Base-by-base conservation (phyloP, 1,140 invertebrate species). In the Drosophila leontia region DNA sequence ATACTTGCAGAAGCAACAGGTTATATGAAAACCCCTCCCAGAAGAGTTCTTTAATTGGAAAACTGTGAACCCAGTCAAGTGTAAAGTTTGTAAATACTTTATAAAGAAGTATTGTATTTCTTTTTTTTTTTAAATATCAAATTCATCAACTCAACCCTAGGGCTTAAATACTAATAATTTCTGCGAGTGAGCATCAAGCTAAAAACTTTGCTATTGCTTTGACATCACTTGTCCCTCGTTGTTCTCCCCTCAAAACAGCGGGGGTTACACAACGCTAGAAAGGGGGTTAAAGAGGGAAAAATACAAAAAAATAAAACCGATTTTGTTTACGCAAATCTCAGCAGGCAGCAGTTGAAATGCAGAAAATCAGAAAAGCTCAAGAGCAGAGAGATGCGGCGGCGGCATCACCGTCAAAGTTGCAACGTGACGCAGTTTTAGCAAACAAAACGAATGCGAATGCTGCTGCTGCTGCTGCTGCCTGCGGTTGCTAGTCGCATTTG, bases 261-360 rank as follows among this genome's bases (percentile, higher is more conserved):
- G 29, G 59, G 29, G 72, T 72, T 72, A 60, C 55, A 72, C 68
- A 72, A 72, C 55, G 17, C 29, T 17, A 41, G n/a, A 23, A 29
- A 37, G 12, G 23, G 29, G 51, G 34, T 9, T 5, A 3, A 15
- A n/a, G 13, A 15, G 11, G 23, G 26, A 11, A 35, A 44, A 41
- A 51, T 47, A 69, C 17, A 68, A 61, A 75, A 76, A 63, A 74
- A 75, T 42, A 74, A 63, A 78, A 82, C 67, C 71, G 62, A 87
- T 74, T 82, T 88, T 68, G 84, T 86, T 87, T 87, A 88, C 83
- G 84, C 83, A 87, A 87, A 87, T 84, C 80, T 80, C 78, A 53
- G 82, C 55, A 35, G 32, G 51, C 71, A 75, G 71, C 41, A 59
- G 63, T 50, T 32, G 48, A 55, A 70, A 68, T 15, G 23, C 34